These are phyloP conservation scores for Leptatherina wallacei DNA, from an alignment of 2,797 vertebrate species.

Conservation along the genomic window DNA sequence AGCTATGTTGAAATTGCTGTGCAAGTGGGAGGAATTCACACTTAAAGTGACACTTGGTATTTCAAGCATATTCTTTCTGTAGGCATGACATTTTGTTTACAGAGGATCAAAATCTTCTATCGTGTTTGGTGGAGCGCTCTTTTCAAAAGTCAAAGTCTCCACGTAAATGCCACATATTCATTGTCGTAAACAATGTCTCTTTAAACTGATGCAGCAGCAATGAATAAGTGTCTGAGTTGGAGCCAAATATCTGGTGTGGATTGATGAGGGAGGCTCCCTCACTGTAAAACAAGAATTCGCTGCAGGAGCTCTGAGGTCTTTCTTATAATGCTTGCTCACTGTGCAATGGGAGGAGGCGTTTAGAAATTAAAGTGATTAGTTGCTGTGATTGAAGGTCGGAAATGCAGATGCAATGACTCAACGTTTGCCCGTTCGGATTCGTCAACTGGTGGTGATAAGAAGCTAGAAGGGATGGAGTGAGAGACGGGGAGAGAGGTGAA, in stretches of 20 bases:
- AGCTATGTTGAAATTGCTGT: constrained; percentile 28
- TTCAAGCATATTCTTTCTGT: constrained; percentile 33
- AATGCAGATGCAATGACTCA: constrained; percentile 74
- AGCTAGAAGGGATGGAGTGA: constrained; percentile 20
- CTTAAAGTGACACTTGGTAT: constrained; percentile 17
- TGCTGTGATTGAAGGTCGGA: constrained; percentile 72
- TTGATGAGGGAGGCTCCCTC: constrained; percentile 18
- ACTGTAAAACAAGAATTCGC: constrained; percentile 10
- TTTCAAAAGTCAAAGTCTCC: constrained; percentile 6
- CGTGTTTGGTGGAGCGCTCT: constrained; percentile 19
- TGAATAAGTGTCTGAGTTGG: constrained; percentile 8
- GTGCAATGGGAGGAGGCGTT: constrained; percentile 32
- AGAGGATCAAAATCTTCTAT: constrained; percentile 10
- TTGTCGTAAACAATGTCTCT: constrained; percentile 12
- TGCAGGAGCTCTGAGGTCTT: constrained; percentile 1
- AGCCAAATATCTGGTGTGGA: constrained; percentile 6
- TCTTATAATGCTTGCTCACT: constrained; percentile 33
- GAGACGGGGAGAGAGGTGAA: constrained; percentile 37
- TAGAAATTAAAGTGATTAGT: constrained; percentile 63
- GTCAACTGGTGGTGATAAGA: constrained; percentile 70
- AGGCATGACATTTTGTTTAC: constrained; percentile 25
- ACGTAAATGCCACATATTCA: constrained; percentile 14
- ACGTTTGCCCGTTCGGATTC: constrained; percentile 75
- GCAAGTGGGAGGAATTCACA: constrained; percentile 19
- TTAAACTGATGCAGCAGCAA: constrained; percentile 2